A percentile compares a stretch with the other conserved stretches of the same genome.
Evolutionary conservation across 2,113 vertebrate genomes (phyloP).

Genomic region (Takifugu flavidus): DNA sequence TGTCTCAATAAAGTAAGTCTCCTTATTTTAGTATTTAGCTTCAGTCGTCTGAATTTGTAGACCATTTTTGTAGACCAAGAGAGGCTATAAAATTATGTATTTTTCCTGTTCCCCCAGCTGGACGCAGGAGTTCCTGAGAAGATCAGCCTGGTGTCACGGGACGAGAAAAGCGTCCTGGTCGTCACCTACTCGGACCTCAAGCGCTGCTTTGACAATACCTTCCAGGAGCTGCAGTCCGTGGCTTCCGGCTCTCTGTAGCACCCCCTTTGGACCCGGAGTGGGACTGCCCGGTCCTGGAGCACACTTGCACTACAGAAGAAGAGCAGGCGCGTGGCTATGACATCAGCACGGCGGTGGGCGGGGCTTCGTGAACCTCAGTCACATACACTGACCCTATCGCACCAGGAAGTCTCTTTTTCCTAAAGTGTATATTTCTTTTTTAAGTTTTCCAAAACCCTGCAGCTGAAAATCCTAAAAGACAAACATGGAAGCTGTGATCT

Average conservation of each 20-base stretch:
- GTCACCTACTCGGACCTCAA: constrained; percentile 99
- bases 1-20: constrained; percentile 97
- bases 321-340: constrained; percentile 58
- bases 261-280: constrained; percentile 52
- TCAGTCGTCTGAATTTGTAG: no score
- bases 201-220: constrained; percentile 99
- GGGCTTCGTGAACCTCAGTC: constrained; percentile 86
- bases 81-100: background rate
- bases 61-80: background rate
- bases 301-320: constrained; percentile 95
- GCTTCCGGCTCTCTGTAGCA: constrained; percentile 95
- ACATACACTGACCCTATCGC: constrained; percentile 94
- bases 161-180: constrained; percentile 98
- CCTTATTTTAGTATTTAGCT: background rate
- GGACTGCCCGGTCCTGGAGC: constrained; percentile 78
- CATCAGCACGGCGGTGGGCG: constrained; percentile 65
- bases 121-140: constrained; percentile 98
- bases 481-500: constrained; percentile 69
- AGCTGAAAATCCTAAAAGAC: constrained; percentile 76
- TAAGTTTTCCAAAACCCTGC: constrained; percentile 81
- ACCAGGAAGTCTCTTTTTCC: constrained; percentile 85
- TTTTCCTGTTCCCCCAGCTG: constrained; percentile 77
- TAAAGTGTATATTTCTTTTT: constrained; percentile 73
- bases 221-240: constrained; percentile 95
- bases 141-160: constrained; percentile 97